These are phyloP conservation scores for Tenthredo distinguenda DNA, from an alignment of 2,888 invertebrate species.

Conservation along the genomic window DNA sequence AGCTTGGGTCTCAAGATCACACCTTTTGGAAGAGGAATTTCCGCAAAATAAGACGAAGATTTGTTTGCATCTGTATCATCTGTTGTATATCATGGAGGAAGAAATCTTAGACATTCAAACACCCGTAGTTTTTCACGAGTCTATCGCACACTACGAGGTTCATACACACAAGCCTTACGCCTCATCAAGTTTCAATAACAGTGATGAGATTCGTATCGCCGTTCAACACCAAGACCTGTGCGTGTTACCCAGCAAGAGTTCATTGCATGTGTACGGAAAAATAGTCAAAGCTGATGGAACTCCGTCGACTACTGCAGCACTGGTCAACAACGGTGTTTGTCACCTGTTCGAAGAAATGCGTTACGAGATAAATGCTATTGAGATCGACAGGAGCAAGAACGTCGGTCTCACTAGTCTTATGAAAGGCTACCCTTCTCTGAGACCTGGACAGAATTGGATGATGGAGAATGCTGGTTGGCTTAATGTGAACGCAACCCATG, in stretches of 20 bases:
- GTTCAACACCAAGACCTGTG: no score
- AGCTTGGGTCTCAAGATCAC: neutral
- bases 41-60: neutral
- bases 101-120: neutral
- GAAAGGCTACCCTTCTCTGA: slow-evolving; percentile 71
- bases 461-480: slow-evolving; percentile 63
- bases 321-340: no score
- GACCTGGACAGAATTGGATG: slow-evolving; percentile 58
- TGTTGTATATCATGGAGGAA: slow-evolving; percentile 19
- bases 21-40: slow-evolving; percentile 6
- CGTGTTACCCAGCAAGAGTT: no score
- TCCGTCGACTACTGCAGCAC: no score
- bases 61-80: neutral
- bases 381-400: slow-evolving; percentile 69
- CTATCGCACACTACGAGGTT: no score
- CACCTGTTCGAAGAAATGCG: no score
- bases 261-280: no score
- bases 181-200: no score
- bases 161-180: no score
- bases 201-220: no score
- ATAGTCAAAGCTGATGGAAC: no score
- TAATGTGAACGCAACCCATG: slow-evolving; percentile 40
- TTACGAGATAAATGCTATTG: slow-evolving; percentile 59
- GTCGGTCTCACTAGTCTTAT: slow-evolving; percentile 69
- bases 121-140: no score